Base-by-base conservation (phyloP, 2,113 vertebrate genomes). In the Ctenomys sociabilis region DNA sequence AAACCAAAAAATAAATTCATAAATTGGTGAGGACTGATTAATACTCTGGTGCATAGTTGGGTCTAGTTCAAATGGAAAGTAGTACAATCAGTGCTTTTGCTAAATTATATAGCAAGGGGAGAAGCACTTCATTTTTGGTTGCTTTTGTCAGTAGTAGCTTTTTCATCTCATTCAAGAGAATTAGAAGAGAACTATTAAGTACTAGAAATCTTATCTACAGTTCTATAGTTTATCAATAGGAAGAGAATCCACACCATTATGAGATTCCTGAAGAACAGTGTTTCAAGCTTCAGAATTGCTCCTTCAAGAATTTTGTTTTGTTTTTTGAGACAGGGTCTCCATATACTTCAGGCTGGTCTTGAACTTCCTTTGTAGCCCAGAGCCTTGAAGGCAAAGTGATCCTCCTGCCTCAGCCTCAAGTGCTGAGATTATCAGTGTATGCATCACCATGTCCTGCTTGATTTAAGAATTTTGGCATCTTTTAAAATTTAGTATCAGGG, bases 401-500 rank as follows among this genome's bases (percentile, higher is more conserved):
- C 45, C 7, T 81, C 16, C 49, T 52, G 45, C 49, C 32, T 57
- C 52, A 5, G 54, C 52, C 54, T 59, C n/a, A 82, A 54, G 21
- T 57, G 45, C 30, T 35, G 28, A 12, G 26, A 45, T 77, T 80
- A 52, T 30, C 30, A 17, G 28, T 14, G 30, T n/a, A n/a, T 80
- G 43, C 45, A 77, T 77, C 43, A 77, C 73, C 26, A 45, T 77
- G 40, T 9, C 43, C 73, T 45, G 43, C 37, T 73, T 43, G 21
- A 11, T 73, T 73, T 43, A 77, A 11, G 43, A 77, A 52, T 75
- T 89, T 43, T 77, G 81, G 81, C 26, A 80, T 66, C 63, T 85
- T 92, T 93, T 85, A 84, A 77, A 92, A 87, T 85, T 85, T 52
- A 94, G 61, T 94, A 12, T 81, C 37, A 91, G 7, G 83, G 26